These are phyloP conservation scores for Eudemis profundana DNA, from an alignment of 2,888 invertebrate species.

Conservation along the genomic window DNA sequence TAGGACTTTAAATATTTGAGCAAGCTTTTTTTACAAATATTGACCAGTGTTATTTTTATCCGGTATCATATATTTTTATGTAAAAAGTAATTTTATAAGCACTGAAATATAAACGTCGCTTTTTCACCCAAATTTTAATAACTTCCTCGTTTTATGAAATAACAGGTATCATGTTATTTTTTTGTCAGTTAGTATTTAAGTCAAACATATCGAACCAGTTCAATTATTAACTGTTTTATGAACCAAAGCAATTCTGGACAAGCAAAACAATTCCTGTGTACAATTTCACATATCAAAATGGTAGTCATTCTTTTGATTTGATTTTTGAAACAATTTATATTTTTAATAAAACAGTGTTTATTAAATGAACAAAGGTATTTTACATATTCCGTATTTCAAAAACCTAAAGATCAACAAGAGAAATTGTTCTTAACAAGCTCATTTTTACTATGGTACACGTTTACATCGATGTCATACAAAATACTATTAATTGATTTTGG, in stretches of 20 bases:
- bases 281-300: slow-evolving; percentile 76
- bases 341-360: neutral
- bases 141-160: too few relatives aligned
- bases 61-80: neutral
- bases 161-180: too few relatives aligned
- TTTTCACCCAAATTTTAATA: neutral
- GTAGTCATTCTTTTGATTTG: slow-evolving; percentile 55
- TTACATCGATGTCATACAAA: too few relatives aligned
- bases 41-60: slow-evolving; percentile 48
- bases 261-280: slow-evolving; percentile 50
- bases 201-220: slow-evolving; percentile 39
- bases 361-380: neutral
- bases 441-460: too few relatives aligned
- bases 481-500: too few relatives aligned
- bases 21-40: slow-evolving; percentile 63
- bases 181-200: slow-evolving; percentile 21
- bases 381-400: neutral
- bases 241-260: slow-evolving; percentile 63
- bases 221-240: slow-evolving; percentile 50
- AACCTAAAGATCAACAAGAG: too few relatives aligned
- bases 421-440: too few relatives aligned
- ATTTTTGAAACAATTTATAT: slow-evolving; percentile 47
- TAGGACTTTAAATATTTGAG: slow-evolving; percentile 53
- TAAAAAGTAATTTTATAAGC: slow-evolving; percentile 27
- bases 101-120: slow-evolving; percentile 46